Evolutionary conservation across 2,797 vertebrate genomes (phyloP).

Genomic region (Schizopygopsis pylzovi): DNA sequence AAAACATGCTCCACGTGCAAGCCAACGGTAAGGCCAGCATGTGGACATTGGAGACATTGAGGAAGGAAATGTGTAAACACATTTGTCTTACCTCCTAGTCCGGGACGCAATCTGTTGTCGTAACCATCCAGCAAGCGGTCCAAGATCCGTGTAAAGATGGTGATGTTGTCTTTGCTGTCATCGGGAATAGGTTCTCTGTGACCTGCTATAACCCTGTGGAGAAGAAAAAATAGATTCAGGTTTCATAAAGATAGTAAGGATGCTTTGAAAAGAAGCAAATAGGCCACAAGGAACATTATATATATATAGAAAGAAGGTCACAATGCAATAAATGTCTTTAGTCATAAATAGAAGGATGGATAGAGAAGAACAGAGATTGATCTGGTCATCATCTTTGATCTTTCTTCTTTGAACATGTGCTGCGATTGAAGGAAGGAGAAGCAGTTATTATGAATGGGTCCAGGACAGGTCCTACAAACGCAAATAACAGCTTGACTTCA

Average conservation of each 20-base stretch:
- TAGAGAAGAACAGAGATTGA: conserved; percentile 40
- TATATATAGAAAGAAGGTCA: background rate
- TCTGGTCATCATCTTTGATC: conserved; percentile 38
- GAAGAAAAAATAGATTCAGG: conserved; percentile 22
- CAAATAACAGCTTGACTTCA: conserved; percentile 16
- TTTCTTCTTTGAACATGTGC: conserved; percentile 42
- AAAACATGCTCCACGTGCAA: conserved; percentile 9
- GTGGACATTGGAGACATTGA: conserved; percentile 15
- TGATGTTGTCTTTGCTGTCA: conserved; percentile 96
- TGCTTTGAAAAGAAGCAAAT: conserved; percentile 17
- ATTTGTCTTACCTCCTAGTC: conserved; percentile 89
- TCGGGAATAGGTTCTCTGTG: conserved; percentile 92
- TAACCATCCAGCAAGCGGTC: conserved; percentile 96
- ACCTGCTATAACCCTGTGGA: conserved; percentile 67
- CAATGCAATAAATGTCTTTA: conserved; percentile 12
- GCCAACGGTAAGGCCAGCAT: conserved; percentile 7
- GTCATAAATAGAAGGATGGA: conserved; percentile 34
- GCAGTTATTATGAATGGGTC: conserved; percentile 3
- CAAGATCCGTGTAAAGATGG: conserved; percentile 95
- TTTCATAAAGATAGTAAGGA: background rate
- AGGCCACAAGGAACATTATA: background rate
- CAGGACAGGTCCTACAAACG: background rate
- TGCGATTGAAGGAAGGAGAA: background rate
- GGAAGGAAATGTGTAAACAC: conserved; percentile 17
- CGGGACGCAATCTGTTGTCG: conserved; percentile 95